Evolutionary conservation across 2,113 vertebrate species (phyloP).

Genomic region (Centropristis striata): DNA sequence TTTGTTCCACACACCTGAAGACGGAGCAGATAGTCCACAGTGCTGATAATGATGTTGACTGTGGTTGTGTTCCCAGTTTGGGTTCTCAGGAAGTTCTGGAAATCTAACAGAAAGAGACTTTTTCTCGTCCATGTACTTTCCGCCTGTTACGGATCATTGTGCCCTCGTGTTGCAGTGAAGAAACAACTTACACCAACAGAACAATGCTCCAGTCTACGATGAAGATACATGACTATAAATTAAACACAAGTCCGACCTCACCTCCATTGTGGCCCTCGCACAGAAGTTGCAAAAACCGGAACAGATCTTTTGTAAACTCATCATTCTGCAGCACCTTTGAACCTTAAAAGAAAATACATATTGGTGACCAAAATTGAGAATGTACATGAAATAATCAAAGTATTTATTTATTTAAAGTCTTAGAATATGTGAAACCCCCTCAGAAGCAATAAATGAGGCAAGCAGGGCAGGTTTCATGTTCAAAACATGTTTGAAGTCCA

Average conservation of each 20-base stretch:
- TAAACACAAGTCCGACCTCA: constrained; percentile 74
- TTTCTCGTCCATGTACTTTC: background rate
- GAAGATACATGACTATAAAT: background rate
- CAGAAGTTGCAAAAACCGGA: constrained; percentile 97
- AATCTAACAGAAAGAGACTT: constrained; percentile 85
- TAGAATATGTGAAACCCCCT: constrained; percentile 35
- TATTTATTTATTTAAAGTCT: constrained; percentile 1
- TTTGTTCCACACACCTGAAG: constrained; percentile 88
- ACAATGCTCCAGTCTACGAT: background rate
- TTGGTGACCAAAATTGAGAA: constrained; percentile 30
- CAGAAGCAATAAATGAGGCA: constrained; percentile 73
- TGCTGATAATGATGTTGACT: constrained; percentile 98
- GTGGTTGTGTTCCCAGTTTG: constrained; percentile 99
- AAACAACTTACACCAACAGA: background rate
- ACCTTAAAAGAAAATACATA: constrained; percentile 87
- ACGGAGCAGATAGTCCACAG: constrained; percentile 97
- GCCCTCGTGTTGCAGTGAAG: background rate
- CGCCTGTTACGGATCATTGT: background rate
- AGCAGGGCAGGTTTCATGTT: constrained; percentile 75
- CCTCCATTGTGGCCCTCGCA: constrained; percentile 99
- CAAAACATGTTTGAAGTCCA: constrained; percentile 65
- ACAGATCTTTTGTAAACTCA: constrained; percentile 97
- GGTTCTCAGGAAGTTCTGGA: constrained; percentile 97
- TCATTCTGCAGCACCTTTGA: constrained; percentile 98
- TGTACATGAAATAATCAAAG: background rate